Conservation (phyloP, 2,888 invertebrate species). For the Halictus ligatus region DNA sequence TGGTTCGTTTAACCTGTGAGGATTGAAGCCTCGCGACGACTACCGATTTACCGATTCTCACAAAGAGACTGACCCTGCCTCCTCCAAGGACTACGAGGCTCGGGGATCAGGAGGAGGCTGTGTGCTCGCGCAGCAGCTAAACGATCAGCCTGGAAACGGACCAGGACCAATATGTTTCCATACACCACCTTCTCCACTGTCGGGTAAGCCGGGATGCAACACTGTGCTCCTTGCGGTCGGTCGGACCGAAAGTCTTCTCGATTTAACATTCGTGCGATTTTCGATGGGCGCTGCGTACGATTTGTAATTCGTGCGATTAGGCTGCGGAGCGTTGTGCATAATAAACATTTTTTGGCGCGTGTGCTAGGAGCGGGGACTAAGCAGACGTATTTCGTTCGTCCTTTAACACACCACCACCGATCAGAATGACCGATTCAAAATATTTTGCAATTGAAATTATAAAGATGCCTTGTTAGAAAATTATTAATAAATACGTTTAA, state of each 20-base stretch:
- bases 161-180: conserved; percentile 78
- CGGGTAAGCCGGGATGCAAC: conserved; percentile 73
- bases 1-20: conserved; percentile 50
- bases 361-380: no score
- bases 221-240: not conserved
- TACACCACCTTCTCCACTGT: conserved; percentile 83
- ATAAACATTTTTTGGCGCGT: no score
- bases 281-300: not conserved
- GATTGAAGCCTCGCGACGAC: not conserved
- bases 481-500: no score
- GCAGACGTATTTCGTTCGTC: no score
- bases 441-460: no score
- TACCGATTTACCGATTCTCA: not conserved
- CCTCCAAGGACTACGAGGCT: not conserved
- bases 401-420: no score
- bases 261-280: not conserved
- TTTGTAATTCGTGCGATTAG: not conserved
- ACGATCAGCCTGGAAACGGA: conserved; percentile 57
- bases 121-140: conserved; percentile 1
- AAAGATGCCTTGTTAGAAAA: no score
- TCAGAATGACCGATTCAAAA: no score
- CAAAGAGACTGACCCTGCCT: not conserved
- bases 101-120: not conserved
- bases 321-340: no score
- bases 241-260: not conserved